Evolutionary conservation across 2,888 invertebrate genomes (phyloP), one percentile per base, ranked within the genome.

Genomic region (Polyommatus icarus): DNA sequence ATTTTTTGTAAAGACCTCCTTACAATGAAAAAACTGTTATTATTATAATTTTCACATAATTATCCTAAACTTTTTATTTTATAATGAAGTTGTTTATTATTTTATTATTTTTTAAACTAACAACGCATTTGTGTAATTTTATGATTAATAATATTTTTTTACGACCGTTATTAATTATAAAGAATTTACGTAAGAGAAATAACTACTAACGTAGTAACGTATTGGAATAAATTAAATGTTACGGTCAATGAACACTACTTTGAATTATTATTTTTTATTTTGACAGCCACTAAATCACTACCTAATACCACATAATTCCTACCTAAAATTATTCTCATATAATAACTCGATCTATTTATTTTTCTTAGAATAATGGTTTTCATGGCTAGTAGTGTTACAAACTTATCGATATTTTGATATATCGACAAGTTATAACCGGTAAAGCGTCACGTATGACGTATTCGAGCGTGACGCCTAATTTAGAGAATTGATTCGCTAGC

Each of bases 151-250:
- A 61, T 24, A 24, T 67, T 67, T 67, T 67, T 67, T 67, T 67
- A 67, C 32, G 29, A 29, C 67, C 67, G 4, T 32, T 15, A 67
- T 67, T 18, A 29, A 67, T 67, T 29, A 29, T 67, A 29, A 61
- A 10, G 29, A 29, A 67, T 7, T 3, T 67, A 32, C 67, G 18
- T 67, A 15, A 6, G 15, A 32, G 67, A 15, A 67, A 29, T 67
- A 67, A 29, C 5, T 29, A 32, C 29, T 67, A 15, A 67, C 32
- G 4, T 67, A 67, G 32, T 6, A 67, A 32, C 67, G 32, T 67
- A 32, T 67, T 29, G 15, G 67, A 32, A 67, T 67, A 67, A 32
- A 67, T 67, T 67, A 67, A 67, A 18, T 67, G 67, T 12, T 67
- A 29, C 67, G 67, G 67, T 67, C 29, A 29, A 67, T 67, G 67